Evolutionary conservation across 2,888 invertebrate species (phyloP).

Genomic region (Mesoligia furuncula): DNA sequence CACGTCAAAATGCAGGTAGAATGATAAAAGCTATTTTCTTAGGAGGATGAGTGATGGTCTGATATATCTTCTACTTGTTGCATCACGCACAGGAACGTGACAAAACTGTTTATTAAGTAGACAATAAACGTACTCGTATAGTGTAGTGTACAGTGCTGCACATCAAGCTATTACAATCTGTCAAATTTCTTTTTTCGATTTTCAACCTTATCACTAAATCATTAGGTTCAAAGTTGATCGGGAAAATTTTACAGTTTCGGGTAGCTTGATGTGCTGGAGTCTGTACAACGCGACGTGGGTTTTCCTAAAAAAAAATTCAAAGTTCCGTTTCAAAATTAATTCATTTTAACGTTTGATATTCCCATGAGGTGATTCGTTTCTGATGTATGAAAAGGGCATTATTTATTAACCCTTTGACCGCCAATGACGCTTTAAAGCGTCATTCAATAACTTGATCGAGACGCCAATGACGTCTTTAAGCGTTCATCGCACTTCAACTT

Average conservation of each 20-base stretch:
- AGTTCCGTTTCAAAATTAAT: neutral
- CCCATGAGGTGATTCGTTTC: neutral
- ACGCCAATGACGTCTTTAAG: no score
- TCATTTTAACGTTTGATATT: neutral
- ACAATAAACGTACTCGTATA: neutral
- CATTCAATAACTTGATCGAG: no score
- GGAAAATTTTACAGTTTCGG: no score
- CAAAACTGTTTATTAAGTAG: conserved; percentile 37
- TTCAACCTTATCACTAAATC: no score
- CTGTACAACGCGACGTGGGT: neutral
- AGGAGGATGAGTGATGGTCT: conserved; percentile 26
- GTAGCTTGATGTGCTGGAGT: no score
- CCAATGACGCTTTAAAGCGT: no score
- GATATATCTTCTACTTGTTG: conserved; percentile 29
- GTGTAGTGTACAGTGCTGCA: neutral
- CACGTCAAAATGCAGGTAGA: conserved; percentile 24
- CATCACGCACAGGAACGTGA: conserved; percentile 26
- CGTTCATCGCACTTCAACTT: no score
- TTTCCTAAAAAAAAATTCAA: conserved; percentile 12
- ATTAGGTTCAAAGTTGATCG: no score
- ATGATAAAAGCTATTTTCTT: conserved; percentile 39
- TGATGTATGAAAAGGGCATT: neutral
- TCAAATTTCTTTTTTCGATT: no score
- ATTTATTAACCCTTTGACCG: no score
- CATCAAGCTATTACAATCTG: no score